Evolutionary conservation across 2,113 vertebrate genomes (phyloP).

Genomic region (Copsychus sechellarum): DNA sequence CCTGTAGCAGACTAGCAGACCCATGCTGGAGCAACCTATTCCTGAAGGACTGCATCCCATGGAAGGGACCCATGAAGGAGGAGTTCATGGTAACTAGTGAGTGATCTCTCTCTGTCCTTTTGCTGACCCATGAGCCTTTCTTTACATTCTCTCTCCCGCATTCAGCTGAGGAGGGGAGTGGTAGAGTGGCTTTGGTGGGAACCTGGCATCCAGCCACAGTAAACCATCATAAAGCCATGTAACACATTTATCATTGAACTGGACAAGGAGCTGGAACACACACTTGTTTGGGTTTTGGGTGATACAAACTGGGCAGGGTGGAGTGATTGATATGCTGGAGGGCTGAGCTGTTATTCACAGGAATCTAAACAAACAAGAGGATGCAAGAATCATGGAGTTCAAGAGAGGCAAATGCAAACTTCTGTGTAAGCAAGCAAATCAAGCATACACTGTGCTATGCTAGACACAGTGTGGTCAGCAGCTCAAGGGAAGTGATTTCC

Average conservation of each 20-base stretch:
- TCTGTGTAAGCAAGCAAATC: background rate
- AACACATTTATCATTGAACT: background rate
- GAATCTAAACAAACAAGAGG: background rate
- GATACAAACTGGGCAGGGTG: background rate
- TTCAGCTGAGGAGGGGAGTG: background rate
- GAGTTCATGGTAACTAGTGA: background rate
- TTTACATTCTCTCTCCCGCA: background rate
- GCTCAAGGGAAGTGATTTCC: background rate
- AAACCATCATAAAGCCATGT: background rate
- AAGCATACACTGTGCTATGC: rapidly evolving
- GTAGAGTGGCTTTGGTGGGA: background rate
- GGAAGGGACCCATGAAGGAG: rapidly evolving
- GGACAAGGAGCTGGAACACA: background rate
- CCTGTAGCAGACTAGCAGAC: background rate
- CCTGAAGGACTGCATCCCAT: background rate
- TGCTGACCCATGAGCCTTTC: background rate
- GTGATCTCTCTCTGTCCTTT: background rate
- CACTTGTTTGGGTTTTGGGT: background rate
- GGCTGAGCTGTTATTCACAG: background rate
- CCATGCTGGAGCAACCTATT: background rate
- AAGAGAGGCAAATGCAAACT: background rate
- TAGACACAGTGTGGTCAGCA: background rate
- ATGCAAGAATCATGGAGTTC: background rate
- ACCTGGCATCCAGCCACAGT: background rate
- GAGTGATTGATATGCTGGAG: background rate